Evolutionary conservation across 1,140 invertebrate species (phyloP), one percentile per base, ranked within the genome.

Genomic region (Harpegnathos saltator): DNA sequence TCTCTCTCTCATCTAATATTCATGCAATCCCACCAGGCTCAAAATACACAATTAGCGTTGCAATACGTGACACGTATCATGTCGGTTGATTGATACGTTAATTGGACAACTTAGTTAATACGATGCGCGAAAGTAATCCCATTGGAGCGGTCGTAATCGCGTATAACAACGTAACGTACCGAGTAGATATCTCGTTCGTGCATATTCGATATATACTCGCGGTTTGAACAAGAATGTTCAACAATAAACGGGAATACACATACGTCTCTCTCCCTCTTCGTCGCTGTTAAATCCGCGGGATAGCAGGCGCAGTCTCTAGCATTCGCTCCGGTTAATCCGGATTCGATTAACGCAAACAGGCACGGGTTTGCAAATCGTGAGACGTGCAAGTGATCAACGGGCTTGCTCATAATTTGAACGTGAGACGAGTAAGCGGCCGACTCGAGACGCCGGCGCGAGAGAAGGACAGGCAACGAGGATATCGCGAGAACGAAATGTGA

Each of bases 241-340:
- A 44, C 9, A 33, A 77, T 66, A 66, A 77, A 77, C 61, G 59
- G 50, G 63, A 68, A 29, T 33, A 50, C 26, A 29, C 44, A 33
- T 69, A 69, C 58, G 1, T 44, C 38, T 44, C 7, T 44, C 38
- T 44, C 4, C 11, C 7, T 44, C 7, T 44, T 9, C 11, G 17
- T 17, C 22, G 52, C 22, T n/a, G 69, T 80, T 69, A 80, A 80
- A 69, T 69, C 22, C 75, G 33, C 50, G n/a, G n/a, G 56, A 50
- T 69, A 80, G 61, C 75, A 80, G 69, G 75, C 33, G 17, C 75
- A 58, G 44, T 80, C 75, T 69, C 63, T 69, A 48, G 50, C 33
- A 58, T 33, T 56, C 52, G 33, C 63, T 80, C 33, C 26, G 75
- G 50, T 80, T 80, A 80, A 80, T 52, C 52, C 75, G 33, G 29